Evolutionary conservation across 2,113 vertebrate genomes (phyloP).

Genomic region (Trachemys scripta): DNA sequence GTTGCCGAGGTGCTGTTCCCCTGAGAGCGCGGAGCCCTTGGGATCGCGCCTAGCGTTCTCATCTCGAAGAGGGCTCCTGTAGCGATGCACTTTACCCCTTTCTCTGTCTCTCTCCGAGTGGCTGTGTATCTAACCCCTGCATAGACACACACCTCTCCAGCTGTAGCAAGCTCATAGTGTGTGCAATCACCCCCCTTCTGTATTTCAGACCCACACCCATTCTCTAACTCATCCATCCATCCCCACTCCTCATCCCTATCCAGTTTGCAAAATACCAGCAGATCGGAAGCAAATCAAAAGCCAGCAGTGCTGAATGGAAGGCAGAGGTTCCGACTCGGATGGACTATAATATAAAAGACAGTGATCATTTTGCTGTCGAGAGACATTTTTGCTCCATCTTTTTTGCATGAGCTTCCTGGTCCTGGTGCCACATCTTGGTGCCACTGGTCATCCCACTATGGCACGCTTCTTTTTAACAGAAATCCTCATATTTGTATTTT

Average conservation of each 20-base stretch:
- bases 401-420: conserved; percentile 92
- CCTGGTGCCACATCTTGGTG: conserved; percentile 86
- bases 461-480: conserved; percentile 95
- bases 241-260: neutral
- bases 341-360: conserved; percentile 44
- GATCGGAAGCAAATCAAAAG: conserved; percentile 58
- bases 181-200: neutral
- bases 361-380: conserved; percentile 74
- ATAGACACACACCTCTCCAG: conserved; percentile 6
- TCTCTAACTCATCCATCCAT: neutral
- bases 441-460: conserved; percentile 83
- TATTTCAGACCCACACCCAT: neutral
- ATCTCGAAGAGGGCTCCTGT: conserved; percentile 41
- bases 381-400: conserved; percentile 87
- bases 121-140: neutral
- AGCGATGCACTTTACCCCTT: conserved; percentile 65
- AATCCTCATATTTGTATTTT: conserved; percentile 96
- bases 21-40: neutral
- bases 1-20: conserved; percentile 14
- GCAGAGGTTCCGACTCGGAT: conserved; percentile 12
- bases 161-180: conserved; percentile 16
- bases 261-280: conserved; percentile 61
- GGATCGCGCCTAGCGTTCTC: neutral
- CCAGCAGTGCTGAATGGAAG: conserved; percentile 40
- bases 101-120: conserved; percentile 7